Evolutionary conservation across 2,797 vertebrate species (phyloP).

Genomic region (Thunnus albacares): DNA sequence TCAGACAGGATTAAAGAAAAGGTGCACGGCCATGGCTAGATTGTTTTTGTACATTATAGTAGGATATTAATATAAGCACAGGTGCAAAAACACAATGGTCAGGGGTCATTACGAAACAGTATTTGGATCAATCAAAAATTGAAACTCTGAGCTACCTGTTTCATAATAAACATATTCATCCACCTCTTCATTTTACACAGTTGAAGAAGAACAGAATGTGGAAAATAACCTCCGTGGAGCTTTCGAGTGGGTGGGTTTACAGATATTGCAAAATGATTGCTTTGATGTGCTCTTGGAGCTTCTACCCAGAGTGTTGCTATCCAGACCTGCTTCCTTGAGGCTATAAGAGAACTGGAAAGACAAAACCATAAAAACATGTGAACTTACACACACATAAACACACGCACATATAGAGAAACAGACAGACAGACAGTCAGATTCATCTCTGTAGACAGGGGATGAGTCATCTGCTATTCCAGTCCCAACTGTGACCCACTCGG

Average conservation of each 20-base stretch:
- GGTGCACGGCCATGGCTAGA: background rate
- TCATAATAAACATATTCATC: constrained; percentile 29
- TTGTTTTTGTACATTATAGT: constrained; percentile 3
- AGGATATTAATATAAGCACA: background rate
- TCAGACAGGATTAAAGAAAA: background rate
- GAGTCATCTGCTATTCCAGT: constrained; percentile 78
- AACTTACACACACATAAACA: constrained; percentile 46
- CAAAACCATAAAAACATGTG: constrained; percentile 50
- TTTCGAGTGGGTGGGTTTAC: constrained; percentile 38
- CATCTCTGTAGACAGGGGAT: constrained; percentile 64
- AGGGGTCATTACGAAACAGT: background rate
- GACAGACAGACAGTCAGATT: constrained; percentile 63
- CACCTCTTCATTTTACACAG: constrained; percentile 1
- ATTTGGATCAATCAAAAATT: background rate
- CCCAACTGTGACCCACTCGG: constrained; percentile 64
- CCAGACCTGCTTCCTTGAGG: constrained; percentile 62
- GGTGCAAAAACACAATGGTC: background rate
- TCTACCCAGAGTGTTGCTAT: constrained; percentile 61
- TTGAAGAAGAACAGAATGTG: constrained; percentile 18
- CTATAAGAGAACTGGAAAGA: constrained; percentile 56
- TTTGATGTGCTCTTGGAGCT: constrained; percentile 26
- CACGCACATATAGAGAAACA: constrained; percentile 46
- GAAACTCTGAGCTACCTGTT: background rate
- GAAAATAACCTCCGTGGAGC: constrained; percentile 27
- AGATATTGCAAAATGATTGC: constrained; percentile 39